A percentile compares a stretch with the other conserved stretches of the same genome.
Evolutionary conservation across 2,797 vertebrate species (phyloP).

Genomic region (Crocodylus rhombifer): DNA sequence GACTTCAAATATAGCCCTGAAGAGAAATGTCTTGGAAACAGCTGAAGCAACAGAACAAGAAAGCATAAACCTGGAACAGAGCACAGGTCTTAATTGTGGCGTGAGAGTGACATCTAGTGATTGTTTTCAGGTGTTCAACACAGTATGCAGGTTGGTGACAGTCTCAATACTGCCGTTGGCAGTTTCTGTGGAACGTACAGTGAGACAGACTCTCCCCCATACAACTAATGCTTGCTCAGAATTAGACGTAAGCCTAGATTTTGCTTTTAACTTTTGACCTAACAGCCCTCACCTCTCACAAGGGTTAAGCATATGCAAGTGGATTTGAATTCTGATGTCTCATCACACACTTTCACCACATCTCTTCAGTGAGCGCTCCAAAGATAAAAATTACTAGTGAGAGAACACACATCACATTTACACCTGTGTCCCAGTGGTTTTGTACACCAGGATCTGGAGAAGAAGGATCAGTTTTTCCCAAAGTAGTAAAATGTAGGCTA

Average conservation of each 20-base stretch:
- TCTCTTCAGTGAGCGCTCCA: background rate
- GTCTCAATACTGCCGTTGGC: too few species aligned
- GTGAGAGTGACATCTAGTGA: constrained; percentile 1
- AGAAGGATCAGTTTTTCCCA: too few species aligned
- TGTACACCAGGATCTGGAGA: too few species aligned
- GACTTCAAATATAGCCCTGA: background rate
- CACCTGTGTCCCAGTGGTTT: too few species aligned
- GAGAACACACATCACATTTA: too few species aligned
- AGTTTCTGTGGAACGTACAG: too few species aligned
- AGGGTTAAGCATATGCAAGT: background rate
- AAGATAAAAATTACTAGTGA: background rate
- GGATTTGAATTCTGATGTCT: background rate
- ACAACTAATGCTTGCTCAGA: background rate
- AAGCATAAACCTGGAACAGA: background rate
- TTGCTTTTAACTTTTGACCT: too few species aligned
- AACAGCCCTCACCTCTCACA: background rate
- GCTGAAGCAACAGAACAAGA: background rate
- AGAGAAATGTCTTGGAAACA: too few species aligned
- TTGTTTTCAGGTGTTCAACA: background rate
- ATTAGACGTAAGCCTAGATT: background rate
- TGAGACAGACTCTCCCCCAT: background rate
- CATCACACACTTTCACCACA: background rate
- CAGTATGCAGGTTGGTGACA: too few species aligned
- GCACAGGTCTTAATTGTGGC: background rate
- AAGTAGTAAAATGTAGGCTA: too few species aligned